Conservation (phyloP, 2,888 invertebrate genomes). For the Incurvaria masculella region DNA sequence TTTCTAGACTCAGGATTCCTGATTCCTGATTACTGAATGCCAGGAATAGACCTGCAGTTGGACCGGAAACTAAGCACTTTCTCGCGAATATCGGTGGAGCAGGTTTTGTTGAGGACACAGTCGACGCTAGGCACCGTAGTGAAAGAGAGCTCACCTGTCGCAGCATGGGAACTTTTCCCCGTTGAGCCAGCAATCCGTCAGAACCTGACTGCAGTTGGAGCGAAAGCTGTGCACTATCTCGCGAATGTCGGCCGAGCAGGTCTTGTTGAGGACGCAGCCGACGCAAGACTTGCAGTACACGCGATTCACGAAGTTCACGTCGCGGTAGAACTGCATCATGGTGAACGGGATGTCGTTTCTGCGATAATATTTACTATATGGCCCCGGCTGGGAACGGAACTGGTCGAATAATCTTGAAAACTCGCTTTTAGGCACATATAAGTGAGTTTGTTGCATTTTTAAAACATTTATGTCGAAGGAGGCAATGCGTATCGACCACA, state of each 20-base stretch:
- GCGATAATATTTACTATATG: constrained; percentile 6
- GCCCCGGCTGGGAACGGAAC: too few relatives aligned
- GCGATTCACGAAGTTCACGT: constrained; percentile 32
- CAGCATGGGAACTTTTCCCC: constrained; percentile 33
- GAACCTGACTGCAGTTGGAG: constrained; percentile 28
- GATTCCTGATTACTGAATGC: too few relatives aligned
- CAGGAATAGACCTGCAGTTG: too few relatives aligned
- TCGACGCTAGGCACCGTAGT: constrained; percentile 25
- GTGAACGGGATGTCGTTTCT: constrained; percentile 26
- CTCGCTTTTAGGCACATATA: too few relatives aligned
- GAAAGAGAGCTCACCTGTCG: constrained; percentile 35
- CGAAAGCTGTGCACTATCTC: constrained; percentile 21
- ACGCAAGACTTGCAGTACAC: constrained; percentile 32
- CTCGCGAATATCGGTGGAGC: constrained; percentile 11
- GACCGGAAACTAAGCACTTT: constrained; percentile 23
- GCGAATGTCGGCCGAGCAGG: constrained; percentile 15
- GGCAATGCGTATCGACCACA: too few relatives aligned
- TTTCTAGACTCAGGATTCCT: too few relatives aligned
- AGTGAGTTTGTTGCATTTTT: too few relatives aligned
- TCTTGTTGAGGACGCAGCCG: constrained; percentile 27
- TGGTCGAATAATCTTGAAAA: too few relatives aligned
- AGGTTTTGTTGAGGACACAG: constrained; percentile 28
- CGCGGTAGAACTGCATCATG: constrained; percentile 28
- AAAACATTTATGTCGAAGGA: too few relatives aligned
- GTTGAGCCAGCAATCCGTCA: constrained; percentile 39